These are phyloP conservation scores for Cephalopachus bancanus DNA, from an alignment of 2,797 vertebrate genomes.

Conservation along the genomic window DNA sequence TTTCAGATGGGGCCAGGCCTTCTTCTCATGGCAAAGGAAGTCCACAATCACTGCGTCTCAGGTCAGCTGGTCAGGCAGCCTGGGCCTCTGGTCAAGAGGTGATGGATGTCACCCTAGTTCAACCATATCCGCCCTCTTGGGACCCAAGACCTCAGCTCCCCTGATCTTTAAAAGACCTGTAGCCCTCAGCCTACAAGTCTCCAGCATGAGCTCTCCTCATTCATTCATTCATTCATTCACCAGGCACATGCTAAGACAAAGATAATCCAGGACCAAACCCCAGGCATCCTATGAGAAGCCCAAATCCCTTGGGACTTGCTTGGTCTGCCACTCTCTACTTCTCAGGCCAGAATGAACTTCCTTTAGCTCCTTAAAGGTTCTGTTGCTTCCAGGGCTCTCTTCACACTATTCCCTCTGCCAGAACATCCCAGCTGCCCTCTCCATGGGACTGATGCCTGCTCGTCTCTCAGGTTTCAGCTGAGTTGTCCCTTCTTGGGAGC, in stretches of 20 bases:
- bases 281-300: rapidly evolving
- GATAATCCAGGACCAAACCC: background rate
- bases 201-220: background rate
- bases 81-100: background rate
- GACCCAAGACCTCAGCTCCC: background rate
- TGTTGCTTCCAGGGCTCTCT: background rate
- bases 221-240: background rate
- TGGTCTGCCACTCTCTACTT: rapidly evolving
- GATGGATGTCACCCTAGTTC: background rate
- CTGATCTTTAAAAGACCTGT: background rate
- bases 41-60: background rate
- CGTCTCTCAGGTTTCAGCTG: background rate
- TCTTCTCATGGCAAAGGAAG: too few species aligned
- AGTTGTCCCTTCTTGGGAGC: background rate
- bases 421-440: rapidly evolving
- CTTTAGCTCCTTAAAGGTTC: background rate
- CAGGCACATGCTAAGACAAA: background rate
- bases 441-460: rapidly evolving
- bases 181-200: background rate
- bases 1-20: background rate
- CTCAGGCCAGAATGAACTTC: too few species aligned
- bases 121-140: background rate
- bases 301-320: background rate
- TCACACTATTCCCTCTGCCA: rapidly evolving
- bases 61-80: background rate